A percentile compares a stretch with the other conserved stretches of the same genome.
Conservation (phyloP, 1,140 invertebrate species). For the Ganaspis sp. region DNA sequence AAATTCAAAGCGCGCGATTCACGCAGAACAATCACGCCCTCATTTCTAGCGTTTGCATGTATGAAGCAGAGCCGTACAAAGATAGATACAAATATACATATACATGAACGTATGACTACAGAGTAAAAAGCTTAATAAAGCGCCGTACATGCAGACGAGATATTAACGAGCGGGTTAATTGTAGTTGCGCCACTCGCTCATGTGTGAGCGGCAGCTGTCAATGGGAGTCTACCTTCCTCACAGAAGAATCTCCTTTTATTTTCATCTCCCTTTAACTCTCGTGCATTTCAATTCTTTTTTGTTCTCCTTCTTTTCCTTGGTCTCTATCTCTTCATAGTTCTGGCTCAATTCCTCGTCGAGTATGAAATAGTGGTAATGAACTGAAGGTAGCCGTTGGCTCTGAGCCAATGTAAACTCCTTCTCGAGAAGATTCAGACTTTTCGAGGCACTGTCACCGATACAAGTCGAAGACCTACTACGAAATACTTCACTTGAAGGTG, state of each 20-base stretch:
- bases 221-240: background rate
- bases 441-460: constrained; percentile 44
- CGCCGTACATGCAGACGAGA: background rate
- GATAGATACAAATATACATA: background rate
- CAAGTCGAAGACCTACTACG: constrained; percentile 43
- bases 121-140: constrained; percentile 12
- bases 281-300: constrained; percentile 38
- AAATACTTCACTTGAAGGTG: constrained; percentile 26
- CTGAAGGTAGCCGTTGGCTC: constrained; percentile 62
- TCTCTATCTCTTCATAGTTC: constrained; percentile 42
- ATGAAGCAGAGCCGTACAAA: background rate
- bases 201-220: background rate
- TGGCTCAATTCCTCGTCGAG: constrained; percentile 37
- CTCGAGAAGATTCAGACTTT: constrained; percentile 50
- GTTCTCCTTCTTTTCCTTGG: constrained; percentile 30
- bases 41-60: background rate
- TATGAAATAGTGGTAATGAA: constrained; percentile 69
- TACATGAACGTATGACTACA: background rate
- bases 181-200: background rate
- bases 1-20: constrained; percentile 25
- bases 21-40: constrained; percentile 26
- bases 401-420: constrained; percentile 62
- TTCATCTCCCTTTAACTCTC: background rate
- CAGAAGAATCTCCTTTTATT: background rate
- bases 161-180: constrained; percentile 27